Base-by-base conservation (phyloP, 2,888 invertebrate genomes). In the Drosophila koepferae region DNA sequence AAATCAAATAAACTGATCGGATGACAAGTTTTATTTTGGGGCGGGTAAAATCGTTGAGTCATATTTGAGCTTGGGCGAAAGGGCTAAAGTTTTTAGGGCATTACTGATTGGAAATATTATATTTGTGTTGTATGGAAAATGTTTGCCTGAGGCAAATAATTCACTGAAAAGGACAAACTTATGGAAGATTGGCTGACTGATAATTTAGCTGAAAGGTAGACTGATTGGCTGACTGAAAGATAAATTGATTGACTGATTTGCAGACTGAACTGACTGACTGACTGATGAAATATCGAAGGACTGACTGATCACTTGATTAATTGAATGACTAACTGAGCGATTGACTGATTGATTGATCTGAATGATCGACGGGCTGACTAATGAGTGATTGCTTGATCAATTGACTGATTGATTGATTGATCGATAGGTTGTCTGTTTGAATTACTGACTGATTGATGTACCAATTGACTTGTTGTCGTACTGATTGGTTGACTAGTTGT, bases 21-120 rank as follows among this genome's bases (percentile, higher is more conserved):
- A 73, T 68, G 58, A 67, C 18, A 20, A 43, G 7, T 41, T 20
- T 53, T 38, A 3, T 36, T 38, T 38, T 49, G 40, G 36, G 38
- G 54, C 14, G 14, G 68, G 46, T 20, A 28, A 60, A 44, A 34
- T 61, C 58, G 2, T 20, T 63, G 64, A 64, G 49, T 66, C 65
- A 28, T 41, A 31, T 20, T 16, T 16, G 10, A n/a, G 36, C n/a
- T 43, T 28, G 18, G 10, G 3, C 34, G 12, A 63, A 63, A 28
- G 23, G 41, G 53, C 20, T 23, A 53, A 16, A 14, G 14, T 14
- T 34, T 36, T 18, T 18, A 18, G 9, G 18, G 51, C 49, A 49
- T 49, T n/a, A 5, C 5, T 9, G n/a, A n/a, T 6, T 31, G 34
- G 34, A 51, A 34, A 9, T 48, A 1, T 7, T 38, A 31, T 28